Base-by-base conservation (phyloP, 2,797 vertebrate species). In the Austrolebias charrua region DNA sequence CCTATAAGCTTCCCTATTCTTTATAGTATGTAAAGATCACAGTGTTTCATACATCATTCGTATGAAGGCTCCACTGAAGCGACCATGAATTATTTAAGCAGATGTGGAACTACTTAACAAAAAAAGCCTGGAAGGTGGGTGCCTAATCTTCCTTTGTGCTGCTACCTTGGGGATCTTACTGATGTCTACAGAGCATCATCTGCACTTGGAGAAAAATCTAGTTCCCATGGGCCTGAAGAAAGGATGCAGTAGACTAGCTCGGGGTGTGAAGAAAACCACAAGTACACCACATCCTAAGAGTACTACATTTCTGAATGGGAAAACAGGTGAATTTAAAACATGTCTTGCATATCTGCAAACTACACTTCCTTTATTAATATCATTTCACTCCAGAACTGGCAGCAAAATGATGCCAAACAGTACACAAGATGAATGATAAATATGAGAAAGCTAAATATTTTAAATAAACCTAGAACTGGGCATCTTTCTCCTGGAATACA, bases 61-160 rank as follows among this genome's bases (percentile, higher is more conserved):
- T 78, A 74, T 58, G 60, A 59, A 70, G 62, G 57, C 45, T 75
- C 53, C 65, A 76, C 60, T 76, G 44, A 70, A 82, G 84, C 76
- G 0, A 62, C 75, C 60, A 69, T 91, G 80, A 90, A 91, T 91
- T 90, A 92, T 90, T 91, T 81, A 91, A 84, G 69, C 71, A 79
- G 78, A 87, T 78, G 79, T 83, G 76, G 84, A 86, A 87, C 89
- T 85, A 86, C 85, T 90, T 84, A 83, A 86, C 75, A 85, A 88
- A 52, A n/a, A 71, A 88, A 81, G 75, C 83, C 82, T 86, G 76
- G 79, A 79, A 81, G 85, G 75, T 72, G 82, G 81, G 79, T 58
- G 77, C 76, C 81, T 89, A 82, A 89, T 90, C 85, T 89, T 85
- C 81, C 76, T 87, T 88, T 86, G 78, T 88, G 80, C 75, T 58